Conservation (phyloP, 2,113 vertebrate genomes). For the Bubo bubo region DNA sequence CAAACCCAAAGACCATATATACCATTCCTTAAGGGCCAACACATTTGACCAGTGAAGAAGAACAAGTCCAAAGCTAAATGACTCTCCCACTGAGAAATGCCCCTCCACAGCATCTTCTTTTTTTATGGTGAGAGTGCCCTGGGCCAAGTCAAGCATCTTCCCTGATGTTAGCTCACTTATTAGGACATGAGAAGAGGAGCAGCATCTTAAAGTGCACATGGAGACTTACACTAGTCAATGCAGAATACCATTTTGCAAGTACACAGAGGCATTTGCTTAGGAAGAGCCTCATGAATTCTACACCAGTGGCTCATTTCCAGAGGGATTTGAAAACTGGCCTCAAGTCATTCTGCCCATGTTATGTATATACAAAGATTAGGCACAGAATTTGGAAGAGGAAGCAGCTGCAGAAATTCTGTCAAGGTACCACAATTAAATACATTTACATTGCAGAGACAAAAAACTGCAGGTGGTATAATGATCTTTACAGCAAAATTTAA, state of each 20-base stretch:
- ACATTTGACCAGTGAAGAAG: conserved; percentile 13
- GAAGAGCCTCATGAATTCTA: neutral
- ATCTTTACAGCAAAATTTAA: neutral
- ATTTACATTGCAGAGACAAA: neutral
- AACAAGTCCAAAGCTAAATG: conserved; percentile 8
- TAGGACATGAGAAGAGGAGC: neutral
- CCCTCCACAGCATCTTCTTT: neutral
- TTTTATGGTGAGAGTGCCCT: neutral
- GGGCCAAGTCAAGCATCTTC: neutral
- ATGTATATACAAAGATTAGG: neutral
- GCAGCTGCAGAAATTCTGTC: conserved; percentile 3
- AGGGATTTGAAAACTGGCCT: neutral
- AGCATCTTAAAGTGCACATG: neutral
- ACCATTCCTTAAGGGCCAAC: conserved; percentile 1
- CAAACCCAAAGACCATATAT: neutral
- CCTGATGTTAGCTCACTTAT: neutral
- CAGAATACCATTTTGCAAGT: neutral
- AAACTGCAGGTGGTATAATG: neutral
- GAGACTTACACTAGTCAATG: neutral
- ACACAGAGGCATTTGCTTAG: neutral
- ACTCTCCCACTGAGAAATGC: neutral
- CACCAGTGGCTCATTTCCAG: neutral
- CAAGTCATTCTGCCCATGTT: neutral
- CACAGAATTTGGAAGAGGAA: neutral
- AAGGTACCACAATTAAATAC: neutral